Evolutionary conservation across 2,113 vertebrate species (phyloP).

Genomic region (Opisthocomus hoazin): DNA sequence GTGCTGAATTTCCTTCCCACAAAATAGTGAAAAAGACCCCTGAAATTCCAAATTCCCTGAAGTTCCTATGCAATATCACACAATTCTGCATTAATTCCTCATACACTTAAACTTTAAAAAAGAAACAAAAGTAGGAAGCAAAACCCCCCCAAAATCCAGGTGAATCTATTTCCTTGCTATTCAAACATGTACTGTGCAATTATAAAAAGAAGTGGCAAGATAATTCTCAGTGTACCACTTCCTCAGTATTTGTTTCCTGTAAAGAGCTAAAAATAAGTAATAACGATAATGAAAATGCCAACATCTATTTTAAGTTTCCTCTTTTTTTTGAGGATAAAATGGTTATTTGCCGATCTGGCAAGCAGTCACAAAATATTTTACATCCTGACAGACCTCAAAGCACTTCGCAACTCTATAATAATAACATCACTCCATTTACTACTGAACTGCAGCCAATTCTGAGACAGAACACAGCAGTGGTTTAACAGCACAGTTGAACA

Average conservation of each 20-base stretch:
- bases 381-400: neutral
- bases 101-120: neutral
- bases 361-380: neutral
- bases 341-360: neutral
- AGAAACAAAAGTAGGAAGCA: neutral
- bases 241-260: neutral
- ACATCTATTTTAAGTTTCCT: neutral
- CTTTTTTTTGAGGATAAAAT: neutral
- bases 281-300: neutral
- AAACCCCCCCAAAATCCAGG: fast-evolving
- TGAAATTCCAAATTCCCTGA: neutral
- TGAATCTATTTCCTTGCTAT: neutral
- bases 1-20: neutral
- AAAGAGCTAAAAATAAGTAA: neutral
- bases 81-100: neutral
- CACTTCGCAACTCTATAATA: constrained; percentile 6
- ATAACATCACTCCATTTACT: constrained; percentile 19
- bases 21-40: neutral
- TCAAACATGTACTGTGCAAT: neutral
- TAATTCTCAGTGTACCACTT: neutral
- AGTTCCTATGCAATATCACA: neutral
- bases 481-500: constrained; percentile 46
- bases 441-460: constrained; percentile 8
- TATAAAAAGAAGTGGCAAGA: neutral
- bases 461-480: constrained; percentile 32